These are phyloP conservation scores for Microctonus brassicae DNA, from an alignment of 2,888 invertebrate genomes.

Conservation along the genomic window DNA sequence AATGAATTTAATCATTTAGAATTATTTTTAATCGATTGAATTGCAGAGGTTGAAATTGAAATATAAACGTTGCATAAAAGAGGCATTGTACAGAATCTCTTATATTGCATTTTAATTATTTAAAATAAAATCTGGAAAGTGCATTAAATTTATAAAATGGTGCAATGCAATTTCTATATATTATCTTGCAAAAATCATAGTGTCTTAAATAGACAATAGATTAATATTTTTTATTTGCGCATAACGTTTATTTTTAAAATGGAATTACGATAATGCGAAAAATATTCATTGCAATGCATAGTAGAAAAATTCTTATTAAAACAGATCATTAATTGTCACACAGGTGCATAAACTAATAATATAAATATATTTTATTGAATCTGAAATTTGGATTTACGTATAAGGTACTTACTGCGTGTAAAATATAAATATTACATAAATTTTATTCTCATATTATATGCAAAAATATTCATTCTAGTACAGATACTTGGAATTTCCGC, in stretches of 20 bases:
- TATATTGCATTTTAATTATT: neutral
- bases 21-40: neutral
- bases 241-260: neutral
- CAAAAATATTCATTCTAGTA: neutral
- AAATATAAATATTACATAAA: constrained; percentile 30
- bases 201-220: neutral
- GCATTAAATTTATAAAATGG: neutral
- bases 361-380: too few relatives aligned
- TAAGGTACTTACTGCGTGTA: constrained; percentile 31
- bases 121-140: neutral
- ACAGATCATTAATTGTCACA: neutral
- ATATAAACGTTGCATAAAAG: neutral
- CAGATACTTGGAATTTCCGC: neutral
- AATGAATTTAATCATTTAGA: constrained; percentile 1
- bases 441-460: neutral
- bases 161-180: neutral
- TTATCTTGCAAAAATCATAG: neutral
- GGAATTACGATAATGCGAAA: too few relatives aligned
- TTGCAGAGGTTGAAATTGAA: too few relatives aligned
- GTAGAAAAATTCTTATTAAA: neutral
- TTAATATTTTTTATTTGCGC: constrained; percentile 1
- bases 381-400: neutral
- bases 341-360: neutral
- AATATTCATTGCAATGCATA: neutral
- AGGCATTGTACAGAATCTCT: constrained; percentile 3